These are phyloP conservation scores for Psittacula derbiana DNA, from an alignment of 2,797 vertebrate genomes.

Conservation along the genomic window DNA sequence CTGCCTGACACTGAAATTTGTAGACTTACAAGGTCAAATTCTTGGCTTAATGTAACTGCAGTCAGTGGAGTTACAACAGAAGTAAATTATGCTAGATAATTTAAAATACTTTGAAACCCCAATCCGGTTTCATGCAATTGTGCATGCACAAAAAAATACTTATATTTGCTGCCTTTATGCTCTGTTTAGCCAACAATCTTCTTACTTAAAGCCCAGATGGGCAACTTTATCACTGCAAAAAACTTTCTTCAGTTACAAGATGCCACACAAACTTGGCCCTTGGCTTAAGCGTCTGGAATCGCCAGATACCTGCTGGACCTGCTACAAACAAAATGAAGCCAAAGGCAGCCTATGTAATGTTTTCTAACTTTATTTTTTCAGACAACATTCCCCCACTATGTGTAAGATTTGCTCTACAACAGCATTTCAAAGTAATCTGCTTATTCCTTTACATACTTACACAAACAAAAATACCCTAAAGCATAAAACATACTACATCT, in stretches of 20 bases:
- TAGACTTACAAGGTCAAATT: not conserved
- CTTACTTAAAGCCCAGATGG: not conserved
- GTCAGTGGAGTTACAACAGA: not conserved
- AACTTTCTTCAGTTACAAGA: not conserved
- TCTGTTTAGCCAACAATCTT: not conserved
- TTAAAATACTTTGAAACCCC: constrained; percentile 16
- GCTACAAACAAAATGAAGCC: constrained; percentile 10
- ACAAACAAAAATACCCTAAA: constrained; percentile 40
- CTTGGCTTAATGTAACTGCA: not conserved
- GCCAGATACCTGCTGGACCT: not conserved
- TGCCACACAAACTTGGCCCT: not conserved
- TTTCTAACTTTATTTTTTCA: constrained; percentile 58
- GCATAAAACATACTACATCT: constrained; percentile 39
- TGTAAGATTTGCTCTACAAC: constrained; percentile 56
- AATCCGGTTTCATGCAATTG: constrained; percentile 8
- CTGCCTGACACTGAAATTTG: constrained; percentile 19
- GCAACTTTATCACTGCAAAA: not conserved
- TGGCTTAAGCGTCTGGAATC: not conserved
- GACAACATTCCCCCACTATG: not conserved
- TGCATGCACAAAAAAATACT: not conserved
- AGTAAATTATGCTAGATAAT: not conserved
- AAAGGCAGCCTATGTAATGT: constrained; percentile 40
- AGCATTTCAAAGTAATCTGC: constrained; percentile 48
- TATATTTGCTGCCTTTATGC: constrained; percentile 12
- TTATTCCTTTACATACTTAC: constrained; percentile 57